These are phyloP conservation scores for Hanleya hanleyi DNA, from an alignment of 2,888 invertebrate species.

Conservation along the genomic window DNA sequence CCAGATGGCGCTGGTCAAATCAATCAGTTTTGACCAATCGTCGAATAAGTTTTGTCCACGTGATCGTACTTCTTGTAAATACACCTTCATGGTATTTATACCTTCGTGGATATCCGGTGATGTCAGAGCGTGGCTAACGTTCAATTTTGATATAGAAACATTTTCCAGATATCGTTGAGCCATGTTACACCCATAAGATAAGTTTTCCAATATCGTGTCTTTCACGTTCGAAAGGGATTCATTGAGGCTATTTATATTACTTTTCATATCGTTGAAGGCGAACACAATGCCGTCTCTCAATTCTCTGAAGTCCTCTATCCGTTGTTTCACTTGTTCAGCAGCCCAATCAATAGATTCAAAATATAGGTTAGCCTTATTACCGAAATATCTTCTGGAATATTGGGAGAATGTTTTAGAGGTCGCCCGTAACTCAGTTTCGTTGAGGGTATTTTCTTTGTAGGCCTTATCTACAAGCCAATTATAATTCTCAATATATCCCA, in stretches of 20 bases:
- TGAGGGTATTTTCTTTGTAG: slow-evolving; percentile 18
- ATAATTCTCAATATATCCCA: slow-evolving; percentile 24
- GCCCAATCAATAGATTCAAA: slow-evolving; percentile 53
- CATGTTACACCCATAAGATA: slow-evolving; percentile 27
- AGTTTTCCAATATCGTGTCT: slow-evolving; percentile 28
- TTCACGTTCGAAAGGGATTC: slow-evolving; percentile 28
- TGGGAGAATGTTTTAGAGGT: background rate
- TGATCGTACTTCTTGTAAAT: slow-evolving; percentile 52
- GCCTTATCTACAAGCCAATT: slow-evolving; percentile 28
- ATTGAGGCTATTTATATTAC: slow-evolving; percentile 32
- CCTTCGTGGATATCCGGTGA: slow-evolving; percentile 40
- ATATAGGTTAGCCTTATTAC: slow-evolving; percentile 33
- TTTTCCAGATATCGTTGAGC: slow-evolving; percentile 35
- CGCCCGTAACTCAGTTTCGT: background rate
- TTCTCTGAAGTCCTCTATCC: slow-evolving; percentile 28
- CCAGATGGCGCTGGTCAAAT: slow-evolving; percentile 46
- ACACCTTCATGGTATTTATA: slow-evolving; percentile 38
- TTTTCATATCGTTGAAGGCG: slow-evolving; percentile 25
- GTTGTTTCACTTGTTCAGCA: slow-evolving; percentile 33
- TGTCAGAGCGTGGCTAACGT: slow-evolving; percentile 40
- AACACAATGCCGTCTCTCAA: slow-evolving; percentile 22
- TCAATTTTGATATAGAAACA: slow-evolving; percentile 30
- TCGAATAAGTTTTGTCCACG: slow-evolving; percentile 54
- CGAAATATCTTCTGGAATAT: background rate
- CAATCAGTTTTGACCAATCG: slow-evolving; percentile 42